Evolutionary conservation across 2,888 invertebrate genomes (phyloP).

Genomic region (Lysandra coridon): DNA sequence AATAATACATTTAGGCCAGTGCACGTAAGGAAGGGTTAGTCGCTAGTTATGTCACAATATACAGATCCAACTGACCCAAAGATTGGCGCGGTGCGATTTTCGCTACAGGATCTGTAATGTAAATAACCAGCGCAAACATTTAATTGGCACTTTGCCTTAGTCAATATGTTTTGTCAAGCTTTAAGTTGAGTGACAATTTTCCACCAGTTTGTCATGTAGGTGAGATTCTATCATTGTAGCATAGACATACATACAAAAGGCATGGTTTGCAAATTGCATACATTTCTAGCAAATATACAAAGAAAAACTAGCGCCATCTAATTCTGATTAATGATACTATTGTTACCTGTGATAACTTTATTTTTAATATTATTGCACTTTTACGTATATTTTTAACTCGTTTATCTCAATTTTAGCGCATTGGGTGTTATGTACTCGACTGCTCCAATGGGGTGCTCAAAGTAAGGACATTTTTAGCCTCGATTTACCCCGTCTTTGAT

Average conservation of each 20-base stretch:
- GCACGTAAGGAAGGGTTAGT: background rate
- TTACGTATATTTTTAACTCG: background rate
- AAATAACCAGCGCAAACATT: background rate
- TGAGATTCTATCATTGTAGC: background rate
- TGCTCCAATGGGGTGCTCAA: background rate
- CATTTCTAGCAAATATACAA: background rate
- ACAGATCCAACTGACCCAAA: background rate
- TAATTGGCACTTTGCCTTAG: background rate
- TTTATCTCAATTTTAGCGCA: background rate
- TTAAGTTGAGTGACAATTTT: background rate
- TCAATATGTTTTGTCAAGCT: background rate
- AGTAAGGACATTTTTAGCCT: background rate
- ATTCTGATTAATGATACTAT: background rate
- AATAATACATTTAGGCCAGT: slow-evolving; percentile 43
- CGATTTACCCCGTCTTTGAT: background rate
- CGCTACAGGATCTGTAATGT: background rate
- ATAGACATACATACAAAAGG: background rate
- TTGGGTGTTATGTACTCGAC: background rate
- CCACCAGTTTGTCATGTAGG: background rate
- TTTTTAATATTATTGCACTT: background rate
- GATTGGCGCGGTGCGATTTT: background rate
- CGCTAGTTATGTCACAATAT: background rate
- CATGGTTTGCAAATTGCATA: background rate
- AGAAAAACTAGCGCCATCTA: background rate
- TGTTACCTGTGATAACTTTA: background rate